A percentile compares a stretch with the other conserved stretches of the same genome.
phyloP scores from a whole-genome alignment of 2,797 vertebrate genomes.

The Microhierax caerulescens region DNA sequence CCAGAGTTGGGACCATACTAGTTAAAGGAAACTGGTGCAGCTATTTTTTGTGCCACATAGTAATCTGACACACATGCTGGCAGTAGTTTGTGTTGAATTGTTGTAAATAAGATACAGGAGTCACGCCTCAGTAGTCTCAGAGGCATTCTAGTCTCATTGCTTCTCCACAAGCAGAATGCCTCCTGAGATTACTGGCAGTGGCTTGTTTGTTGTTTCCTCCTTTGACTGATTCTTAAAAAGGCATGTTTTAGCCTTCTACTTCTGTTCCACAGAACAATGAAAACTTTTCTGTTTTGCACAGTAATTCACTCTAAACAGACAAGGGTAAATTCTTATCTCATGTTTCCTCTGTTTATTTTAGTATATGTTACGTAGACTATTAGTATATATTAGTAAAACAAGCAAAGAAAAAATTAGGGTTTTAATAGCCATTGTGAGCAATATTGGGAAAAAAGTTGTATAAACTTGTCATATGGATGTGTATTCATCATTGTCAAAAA shows the following conservation, averaged over 20 bases:
- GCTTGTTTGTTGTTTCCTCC: not conserved
- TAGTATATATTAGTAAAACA: not conserved
- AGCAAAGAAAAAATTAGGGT: accelerated
- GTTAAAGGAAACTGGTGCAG: not conserved
- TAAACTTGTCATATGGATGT: not conserved
- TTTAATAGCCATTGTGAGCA: not conserved
- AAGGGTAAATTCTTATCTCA: not conserved
- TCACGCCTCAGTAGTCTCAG: not conserved
- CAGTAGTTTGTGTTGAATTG: not conserved
- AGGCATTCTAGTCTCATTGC: not conserved
- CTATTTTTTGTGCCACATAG: not conserved
- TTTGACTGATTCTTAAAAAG: not conserved
- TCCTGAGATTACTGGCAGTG: not conserved
- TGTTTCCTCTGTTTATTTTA: not conserved
- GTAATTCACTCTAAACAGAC: not conserved
- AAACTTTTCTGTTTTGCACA: not conserved
- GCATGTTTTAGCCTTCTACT: not conserved
- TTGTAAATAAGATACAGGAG: not conserved
- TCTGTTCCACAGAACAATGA: not conserved
- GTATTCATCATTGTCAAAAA: not conserved
- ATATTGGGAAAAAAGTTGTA: not conserved
- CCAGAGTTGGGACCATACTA: not conserved
- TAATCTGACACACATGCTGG: not conserved
- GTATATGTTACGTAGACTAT: not conserved
- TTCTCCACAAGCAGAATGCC: not conserved